These are phyloP conservation scores for Myopa tessellatipennis DNA, from an alignment of 2,888 invertebrate species.

Conservation along the genomic window DNA sequence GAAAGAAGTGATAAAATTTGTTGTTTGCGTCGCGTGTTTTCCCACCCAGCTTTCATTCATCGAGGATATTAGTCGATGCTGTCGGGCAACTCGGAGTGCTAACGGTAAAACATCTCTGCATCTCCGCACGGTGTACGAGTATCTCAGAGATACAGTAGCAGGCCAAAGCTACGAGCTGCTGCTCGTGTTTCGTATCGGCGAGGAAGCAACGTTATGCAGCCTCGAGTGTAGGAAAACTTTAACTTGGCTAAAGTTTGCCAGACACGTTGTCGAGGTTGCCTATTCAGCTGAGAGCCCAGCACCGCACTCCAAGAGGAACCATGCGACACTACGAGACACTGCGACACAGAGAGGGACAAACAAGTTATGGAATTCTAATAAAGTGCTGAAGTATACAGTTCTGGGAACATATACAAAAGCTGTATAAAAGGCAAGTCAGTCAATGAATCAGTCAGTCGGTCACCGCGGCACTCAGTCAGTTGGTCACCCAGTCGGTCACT, in stretches of 20 bases:
- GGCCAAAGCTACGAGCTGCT: neutral
- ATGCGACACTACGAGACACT: neutral
- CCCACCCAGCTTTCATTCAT: constrained; percentile 26
- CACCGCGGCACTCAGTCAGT: no score
- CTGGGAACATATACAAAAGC: neutral
- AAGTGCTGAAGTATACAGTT: neutral
- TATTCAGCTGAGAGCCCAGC: no score
- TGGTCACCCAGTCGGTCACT: no score
- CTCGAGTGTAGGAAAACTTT: neutral
- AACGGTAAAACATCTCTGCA: neutral
- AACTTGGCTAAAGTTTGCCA: constrained; percentile 22
- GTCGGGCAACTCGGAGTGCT: no score
- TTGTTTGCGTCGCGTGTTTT: constrained; percentile 10
- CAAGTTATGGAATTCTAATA: neutral
- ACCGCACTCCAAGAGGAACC: no score
- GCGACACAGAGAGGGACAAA: neutral
- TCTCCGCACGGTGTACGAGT: neutral
- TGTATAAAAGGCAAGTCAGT: no score
- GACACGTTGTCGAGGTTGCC: constrained; percentile 4
- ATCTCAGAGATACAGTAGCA: neutral
- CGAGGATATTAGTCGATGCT: no score
- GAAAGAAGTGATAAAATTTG: constrained; percentile 35
- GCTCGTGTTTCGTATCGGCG: no score
- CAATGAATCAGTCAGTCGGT: no score
- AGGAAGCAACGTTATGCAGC: constrained; percentile 7